Percentiles rank a stretch among this genome's conserved stretches.
These are phyloP conservation scores for Xylocopa sonorina DNA, from an alignment of 1,140 invertebrate species.

Conservation along the genomic window DNA sequence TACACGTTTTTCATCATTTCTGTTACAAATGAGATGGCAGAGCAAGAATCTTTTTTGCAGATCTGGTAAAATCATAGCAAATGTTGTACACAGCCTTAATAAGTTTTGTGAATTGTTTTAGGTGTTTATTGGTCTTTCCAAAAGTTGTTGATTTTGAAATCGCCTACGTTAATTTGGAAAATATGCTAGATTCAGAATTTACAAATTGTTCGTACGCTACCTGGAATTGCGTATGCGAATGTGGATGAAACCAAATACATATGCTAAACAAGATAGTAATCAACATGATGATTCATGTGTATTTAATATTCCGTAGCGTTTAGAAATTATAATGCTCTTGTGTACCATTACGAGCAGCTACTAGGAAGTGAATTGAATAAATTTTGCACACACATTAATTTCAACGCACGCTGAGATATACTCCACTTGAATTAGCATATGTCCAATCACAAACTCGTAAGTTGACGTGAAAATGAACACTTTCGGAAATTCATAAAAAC, in stretches of 20 bases:
- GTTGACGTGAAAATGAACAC: neutral
- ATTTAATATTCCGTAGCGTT: neutral
- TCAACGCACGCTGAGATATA: neutral
- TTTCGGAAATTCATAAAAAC: neutral
- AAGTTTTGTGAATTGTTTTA: too few relatives aligned
- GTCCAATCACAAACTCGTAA: neutral
- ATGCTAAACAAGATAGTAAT: neutral
- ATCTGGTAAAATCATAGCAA: too few relatives aligned
- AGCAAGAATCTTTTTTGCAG: too few relatives aligned
- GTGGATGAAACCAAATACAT: neutral
- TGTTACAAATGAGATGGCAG: too few relatives aligned
- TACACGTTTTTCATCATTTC: too few relatives aligned
- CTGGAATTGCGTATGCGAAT: neutral
- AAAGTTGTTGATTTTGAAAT: too few relatives aligned
- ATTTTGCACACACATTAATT: neutral
- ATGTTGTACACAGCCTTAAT: too few relatives aligned
- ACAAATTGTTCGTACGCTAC: too few relatives aligned
- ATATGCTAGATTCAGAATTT: too few relatives aligned
- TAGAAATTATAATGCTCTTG: neutral
- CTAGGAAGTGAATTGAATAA: neutral
- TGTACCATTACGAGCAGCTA: neutral
- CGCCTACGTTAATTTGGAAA: too few relatives aligned
- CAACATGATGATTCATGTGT: too few relatives aligned
- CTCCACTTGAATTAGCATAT: neutral
- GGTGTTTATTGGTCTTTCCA: too few relatives aligned